Conservation (phyloP, 1,140 invertebrate genomes). For the Ctenoplectra terminalis region DNA sequence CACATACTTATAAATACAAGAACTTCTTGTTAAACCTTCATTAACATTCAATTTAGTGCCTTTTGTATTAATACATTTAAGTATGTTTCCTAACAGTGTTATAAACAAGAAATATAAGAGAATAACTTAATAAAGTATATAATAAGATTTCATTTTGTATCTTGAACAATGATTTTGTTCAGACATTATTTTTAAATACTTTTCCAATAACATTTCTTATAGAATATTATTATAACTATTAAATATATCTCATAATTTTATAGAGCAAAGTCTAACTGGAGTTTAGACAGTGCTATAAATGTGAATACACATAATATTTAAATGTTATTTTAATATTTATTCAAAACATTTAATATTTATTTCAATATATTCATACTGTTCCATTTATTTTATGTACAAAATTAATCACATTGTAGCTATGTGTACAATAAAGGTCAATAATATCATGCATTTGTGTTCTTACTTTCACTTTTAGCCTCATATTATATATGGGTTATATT, state of each 20-base stretch:
- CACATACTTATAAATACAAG: slow-evolving; percentile 1
- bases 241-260: slow-evolving; percentile 19
- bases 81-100: neutral
- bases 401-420: slow-evolving; percentile 29
- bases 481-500: slow-evolving; percentile 33
- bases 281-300: slow-evolving; percentile 71
- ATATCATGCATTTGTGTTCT: slow-evolving; percentile 47
- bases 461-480: slow-evolving; percentile 30
- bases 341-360: neutral
- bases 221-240: slow-evolving; percentile 1
- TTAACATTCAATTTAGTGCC: neutral
- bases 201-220: slow-evolving; percentile 29
- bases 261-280: slow-evolving; percentile 73
- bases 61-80: neutral
- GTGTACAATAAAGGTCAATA: slow-evolving; percentile 41
- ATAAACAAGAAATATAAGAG: neutral
- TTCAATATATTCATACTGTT: neutral
- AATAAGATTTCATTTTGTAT: neutral
- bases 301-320: slow-evolving; percentile 26
- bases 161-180: slow-evolving; percentile 10
- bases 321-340: slow-evolving; percentile 16
- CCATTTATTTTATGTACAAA: slow-evolving; percentile 47
- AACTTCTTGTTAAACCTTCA: neutral
- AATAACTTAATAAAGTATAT: neutral
- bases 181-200: slow-evolving; percentile 11